Evolutionary conservation across 1,140 invertebrate species (phyloP), one percentile per base, ranked within the genome.

Genomic region (Nymphalis io): DNA sequence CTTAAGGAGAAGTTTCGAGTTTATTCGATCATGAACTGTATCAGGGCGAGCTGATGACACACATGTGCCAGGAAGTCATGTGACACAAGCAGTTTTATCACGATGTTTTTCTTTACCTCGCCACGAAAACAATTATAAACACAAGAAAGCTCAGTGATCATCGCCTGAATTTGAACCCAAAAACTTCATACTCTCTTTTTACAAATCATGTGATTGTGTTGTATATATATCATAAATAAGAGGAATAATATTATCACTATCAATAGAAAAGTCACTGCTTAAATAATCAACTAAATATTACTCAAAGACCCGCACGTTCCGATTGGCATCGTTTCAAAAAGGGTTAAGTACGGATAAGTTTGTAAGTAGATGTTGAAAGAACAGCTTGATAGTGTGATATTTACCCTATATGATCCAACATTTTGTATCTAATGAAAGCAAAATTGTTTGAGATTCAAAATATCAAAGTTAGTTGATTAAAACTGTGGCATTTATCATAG

Each of bases 311-410:
- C 51, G 20, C n/a, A 44, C 48, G 48, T 20, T n/a, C 48, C 20
- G 48, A 21, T 53, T 21, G 51, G 23, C 51, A 11, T 55, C 51
- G 51, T 20, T 55, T 55, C 51, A 55, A 55, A 51, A 55, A 55
- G 60, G 60, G 60, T 63, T 63, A 63, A 63, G 60, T 63, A 51
- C 13, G 46, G 60, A 61, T 61, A 61, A 44, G 40, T n/a, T 16
- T 33, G 42, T 61, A 48, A 51, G 46, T 51, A 11, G 8, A 51
- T 27, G 51, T 55, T 53, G 48, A 21, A 44, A 44, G 40, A 27
- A 55, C 51, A 27, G 51, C 51, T 55, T 55, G 10, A 27, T 55
- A 55, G 51, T 55, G 51, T 15, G 21, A 16, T 48, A 55, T 55
- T 21, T 55, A 6, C 21, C 51, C 20, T 27, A n/a, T 3, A 55